Conservation (phyloP, 1,140 invertebrate genomes). For the Hypsibius dujardini region DNA sequence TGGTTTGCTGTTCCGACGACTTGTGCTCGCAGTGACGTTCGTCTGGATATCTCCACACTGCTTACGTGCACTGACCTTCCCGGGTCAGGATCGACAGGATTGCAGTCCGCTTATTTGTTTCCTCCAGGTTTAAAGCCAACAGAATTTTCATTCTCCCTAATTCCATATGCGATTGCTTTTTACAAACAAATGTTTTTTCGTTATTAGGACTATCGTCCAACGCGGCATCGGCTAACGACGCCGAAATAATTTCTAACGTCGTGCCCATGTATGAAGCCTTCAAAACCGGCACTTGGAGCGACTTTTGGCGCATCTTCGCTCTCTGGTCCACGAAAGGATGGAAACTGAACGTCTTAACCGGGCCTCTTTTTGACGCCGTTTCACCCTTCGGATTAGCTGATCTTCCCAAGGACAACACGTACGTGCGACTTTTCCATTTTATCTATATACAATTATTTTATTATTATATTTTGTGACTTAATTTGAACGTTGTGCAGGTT, state of each 20-base stretch:
- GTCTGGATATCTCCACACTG: neutral
- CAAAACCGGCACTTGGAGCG: neutral
- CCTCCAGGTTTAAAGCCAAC: constrained; percentile 1
- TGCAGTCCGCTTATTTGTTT: too few relatives aligned
- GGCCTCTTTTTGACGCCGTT: neutral
- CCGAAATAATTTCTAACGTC: neutral
- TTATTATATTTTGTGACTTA: neutral
- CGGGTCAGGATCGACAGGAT: too few relatives aligned
- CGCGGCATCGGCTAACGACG: too few relatives aligned
- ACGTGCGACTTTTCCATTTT: neutral
- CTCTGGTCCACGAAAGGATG: neutral
- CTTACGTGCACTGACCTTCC: neutral
- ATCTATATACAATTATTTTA: neutral
- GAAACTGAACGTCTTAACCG: neutral
- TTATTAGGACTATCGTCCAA: too few relatives aligned
- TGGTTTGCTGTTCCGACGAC: neutral
- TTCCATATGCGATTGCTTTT: too few relatives aligned
- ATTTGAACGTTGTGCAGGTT: neutral
- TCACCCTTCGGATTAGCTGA: neutral
- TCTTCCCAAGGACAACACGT: neutral
- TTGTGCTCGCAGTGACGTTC: neutral
- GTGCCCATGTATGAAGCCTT: constrained; percentile 4
- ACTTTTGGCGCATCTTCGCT: neutral
- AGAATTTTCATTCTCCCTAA: too few relatives aligned
- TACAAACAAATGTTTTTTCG: too few relatives aligned